Evolutionary conservation across 1,140 invertebrate species (phyloP), one percentile per base, ranked within the genome.

Genomic region (Neodiprion fabricii): DNA sequence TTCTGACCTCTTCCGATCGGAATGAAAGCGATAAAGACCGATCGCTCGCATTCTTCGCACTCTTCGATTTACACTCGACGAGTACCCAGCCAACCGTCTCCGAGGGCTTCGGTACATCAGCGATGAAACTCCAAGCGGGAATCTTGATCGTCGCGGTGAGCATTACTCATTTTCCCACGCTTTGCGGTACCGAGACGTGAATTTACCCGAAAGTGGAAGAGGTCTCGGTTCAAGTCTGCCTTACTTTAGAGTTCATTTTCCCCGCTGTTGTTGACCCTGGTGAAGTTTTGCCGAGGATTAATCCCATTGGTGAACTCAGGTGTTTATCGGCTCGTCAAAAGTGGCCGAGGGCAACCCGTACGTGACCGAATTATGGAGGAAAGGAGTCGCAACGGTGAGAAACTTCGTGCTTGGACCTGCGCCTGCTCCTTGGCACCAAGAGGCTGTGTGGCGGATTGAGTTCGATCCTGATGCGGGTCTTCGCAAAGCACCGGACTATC

Each of bases 391-490:
- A 3, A 12, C n/a, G 0, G 65, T 77, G 9, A 70, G 73, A 48
- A 21, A 80, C 23, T 12, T 71, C 1, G 50, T 61, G 1, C 47
- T 47, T 1, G 70, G 70, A 7, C 49, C 69, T 11, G 67, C 61
- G 4, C 53, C 53, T 7, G 53, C 53, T 61, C 53, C 53, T 12
- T 11, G 74, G 70, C 48, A 23, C 70, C 53, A 49, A 72, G 71
- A 53, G 61, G 53, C 50, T 67, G 9, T n/a, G 9, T 76, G 53
- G 53, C 53, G 9, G 9, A 69, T 82, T 12, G 72, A 73, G 10
- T 82, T 82, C 61, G 53, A 61, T 49, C 80, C 78, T 0, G 80
- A 82, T 0, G 80, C 81, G 8, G 80, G 80, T n/a, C 74, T 74
- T 1, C 79, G 78, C 1, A 75, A 74, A 1, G 75, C 80, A 3